These are phyloP conservation scores for Caenorhabditis zanzibari DNA, from an alignment of 2,888 invertebrate species.

Conservation along the genomic window DNA sequence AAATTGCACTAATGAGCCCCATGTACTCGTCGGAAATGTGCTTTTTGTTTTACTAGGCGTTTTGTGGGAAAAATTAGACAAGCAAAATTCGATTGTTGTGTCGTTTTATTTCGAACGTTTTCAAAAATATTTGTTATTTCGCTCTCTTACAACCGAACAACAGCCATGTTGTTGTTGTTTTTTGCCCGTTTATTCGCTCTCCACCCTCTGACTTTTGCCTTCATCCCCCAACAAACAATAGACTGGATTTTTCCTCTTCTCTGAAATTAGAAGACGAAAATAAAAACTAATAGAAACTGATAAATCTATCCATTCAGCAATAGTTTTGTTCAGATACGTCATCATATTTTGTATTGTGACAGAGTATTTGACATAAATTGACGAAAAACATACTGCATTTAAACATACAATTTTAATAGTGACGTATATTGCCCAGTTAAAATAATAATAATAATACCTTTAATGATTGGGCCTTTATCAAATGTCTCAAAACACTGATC, in stretches of 20 bases:
- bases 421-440: too few species aligned
- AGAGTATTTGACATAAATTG: neutral
- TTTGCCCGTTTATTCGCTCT: constrained; percentile 14
- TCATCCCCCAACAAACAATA: constrained; percentile 8
- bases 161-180: constrained; percentile 16
- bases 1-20: too few species aligned
- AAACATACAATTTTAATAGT: too few species aligned
- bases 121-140: neutral
- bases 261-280: constrained; percentile 15
- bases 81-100: neutral
- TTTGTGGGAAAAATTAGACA: neutral
- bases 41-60: too few species aligned
- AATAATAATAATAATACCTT: neutral
- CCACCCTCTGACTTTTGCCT: constrained; percentile 7
- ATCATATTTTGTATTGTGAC: neutral
- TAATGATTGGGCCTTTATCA: neutral
- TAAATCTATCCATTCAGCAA: neutral
- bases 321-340: neutral
- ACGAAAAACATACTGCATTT: too few species aligned
- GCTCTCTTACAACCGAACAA: neutral
- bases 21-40: too few species aligned
- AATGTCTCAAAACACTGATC: neutral
- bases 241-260: constrained; percentile 14
- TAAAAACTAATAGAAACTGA: neutral
- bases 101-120: constrained; percentile 3